Evolutionary conservation across 2,113 vertebrate species (phyloP).

Genomic region (Eulemur macaco): DNA sequence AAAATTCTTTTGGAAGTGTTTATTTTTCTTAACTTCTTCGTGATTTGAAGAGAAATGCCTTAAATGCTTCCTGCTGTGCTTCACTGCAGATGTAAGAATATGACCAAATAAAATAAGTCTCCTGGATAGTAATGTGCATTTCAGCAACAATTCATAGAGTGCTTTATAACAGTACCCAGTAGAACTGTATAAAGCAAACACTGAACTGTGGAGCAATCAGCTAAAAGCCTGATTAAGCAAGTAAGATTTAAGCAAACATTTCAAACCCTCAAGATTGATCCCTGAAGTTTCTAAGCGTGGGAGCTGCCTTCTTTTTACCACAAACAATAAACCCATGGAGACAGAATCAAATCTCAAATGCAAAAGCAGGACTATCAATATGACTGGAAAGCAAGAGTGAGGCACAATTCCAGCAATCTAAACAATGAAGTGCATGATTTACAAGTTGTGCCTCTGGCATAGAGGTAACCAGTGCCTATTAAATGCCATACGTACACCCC

Average conservation of each 20-base stretch:
- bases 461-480: not conserved
- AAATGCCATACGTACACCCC: not conserved
- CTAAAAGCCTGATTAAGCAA: constrained; percentile 77
- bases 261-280: constrained; percentile 65
- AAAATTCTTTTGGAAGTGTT: not conserved
- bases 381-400: not conserved
- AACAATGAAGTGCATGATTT: not conserved
- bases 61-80: not conserved
- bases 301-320: constrained; percentile 33
- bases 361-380: constrained; percentile 13
- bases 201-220: constrained; percentile 71
- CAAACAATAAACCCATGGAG: constrained; percentile 9
- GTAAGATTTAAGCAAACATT: constrained; percentile 71
- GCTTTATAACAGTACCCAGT: constrained; percentile 25
- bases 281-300: constrained; percentile 57
- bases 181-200: constrained; percentile 50
- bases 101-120: constrained; percentile 15
- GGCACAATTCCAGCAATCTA: not conserved
- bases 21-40: not conserved
- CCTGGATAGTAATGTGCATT: constrained; percentile 27
- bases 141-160: constrained; percentile 6
- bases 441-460: not conserved
- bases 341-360: constrained; percentile 50
- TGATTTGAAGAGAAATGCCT: not conserved
- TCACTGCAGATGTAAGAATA: not conserved